phyloP scores from a whole-genome alignment of 2,113 vertebrate genomes.

The Vanacampus margaritifer region DNA sequence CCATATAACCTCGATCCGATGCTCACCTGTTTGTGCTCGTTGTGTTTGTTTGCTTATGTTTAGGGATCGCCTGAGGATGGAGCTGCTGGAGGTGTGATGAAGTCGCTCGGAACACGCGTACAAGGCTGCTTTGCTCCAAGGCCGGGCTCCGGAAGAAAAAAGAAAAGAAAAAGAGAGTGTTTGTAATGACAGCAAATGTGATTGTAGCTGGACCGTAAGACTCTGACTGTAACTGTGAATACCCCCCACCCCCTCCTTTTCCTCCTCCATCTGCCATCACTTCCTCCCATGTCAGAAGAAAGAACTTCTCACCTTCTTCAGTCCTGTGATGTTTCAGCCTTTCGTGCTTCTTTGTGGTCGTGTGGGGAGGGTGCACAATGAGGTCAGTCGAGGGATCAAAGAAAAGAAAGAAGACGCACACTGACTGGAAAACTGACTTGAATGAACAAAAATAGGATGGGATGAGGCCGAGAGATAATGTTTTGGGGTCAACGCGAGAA shows the following conservation, averaged over 20 bases:
- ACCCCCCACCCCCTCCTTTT: conserved; percentile 49
- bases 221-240: conserved; percentile 75
- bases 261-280: conserved; percentile 68
- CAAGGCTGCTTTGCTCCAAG: conserved; percentile 44
- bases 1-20: neutral
- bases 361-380: conserved; percentile 69
- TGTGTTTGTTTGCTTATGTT: conserved; percentile 14
- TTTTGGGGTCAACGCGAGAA: conserved; percentile 60
- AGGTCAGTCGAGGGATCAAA: conserved; percentile 69
- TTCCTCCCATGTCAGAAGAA: conserved; percentile 70
- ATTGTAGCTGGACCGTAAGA: conserved; percentile 75
- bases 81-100: conserved; percentile 75
- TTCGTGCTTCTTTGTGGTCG: conserved; percentile 73
- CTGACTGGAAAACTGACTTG: conserved; percentile 74
- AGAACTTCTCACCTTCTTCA: conserved; percentile 72
- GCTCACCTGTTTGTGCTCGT: conserved; percentile 35
- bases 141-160: conserved; percentile 29
- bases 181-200: conserved; percentile 77
- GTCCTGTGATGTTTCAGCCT: conserved; percentile 73
- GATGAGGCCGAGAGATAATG: conserved; percentile 51
- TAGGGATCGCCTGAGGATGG: conserved; percentile 74
- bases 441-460: conserved; percentile 58
- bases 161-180: conserved; percentile 47
- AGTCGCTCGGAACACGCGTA: conserved; percentile 36
- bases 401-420: conserved; percentile 68